A percentile compares a stretch with the other conserved stretches of the same genome.
These are phyloP conservation scores for Tyria jacobaeae DNA, from an alignment of 2,888 invertebrate species.

Conservation along the genomic window DNA sequence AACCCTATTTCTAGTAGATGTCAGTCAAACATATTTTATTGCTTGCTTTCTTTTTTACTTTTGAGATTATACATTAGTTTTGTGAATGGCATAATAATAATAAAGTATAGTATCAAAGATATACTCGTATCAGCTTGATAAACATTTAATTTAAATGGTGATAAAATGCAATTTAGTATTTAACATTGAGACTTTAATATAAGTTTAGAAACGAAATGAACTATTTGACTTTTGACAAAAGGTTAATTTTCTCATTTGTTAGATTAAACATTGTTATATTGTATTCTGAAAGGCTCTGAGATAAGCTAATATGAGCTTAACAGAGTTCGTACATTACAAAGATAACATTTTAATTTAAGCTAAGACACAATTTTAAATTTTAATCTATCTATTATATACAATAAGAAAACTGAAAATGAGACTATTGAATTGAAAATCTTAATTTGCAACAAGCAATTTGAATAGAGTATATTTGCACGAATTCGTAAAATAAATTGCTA, in stretches of 20 bases:
- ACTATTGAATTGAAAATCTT: not conserved
- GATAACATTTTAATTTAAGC: not conserved
- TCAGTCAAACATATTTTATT: too few species aligned
- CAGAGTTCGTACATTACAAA: not conserved
- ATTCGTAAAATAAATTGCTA: not conserved
- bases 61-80: too few species aligned
- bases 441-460: not conserved
- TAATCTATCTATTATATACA: not conserved
- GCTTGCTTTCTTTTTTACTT: too few species aligned
- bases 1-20: too few species aligned
- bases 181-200: not conserved
- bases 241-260: conserved; percentile 3
- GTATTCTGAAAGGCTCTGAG: not conserved
- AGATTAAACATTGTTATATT: not conserved
- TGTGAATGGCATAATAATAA: too few species aligned
- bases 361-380: not conserved
- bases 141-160: conserved; percentile 13
- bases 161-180: not conserved
- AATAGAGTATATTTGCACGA: not conserved
- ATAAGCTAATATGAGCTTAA: not conserved
- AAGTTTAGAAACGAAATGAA: conserved; percentile 1
- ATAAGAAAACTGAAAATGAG: not conserved
- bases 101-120: too few species aligned
- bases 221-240: conserved; percentile 4
- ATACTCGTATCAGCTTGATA: too few species aligned